Evolutionary conservation across 2,113 vertebrate species (phyloP), one percentile per base, ranked within the genome.

Genomic region (Nicator chloris): DNA sequence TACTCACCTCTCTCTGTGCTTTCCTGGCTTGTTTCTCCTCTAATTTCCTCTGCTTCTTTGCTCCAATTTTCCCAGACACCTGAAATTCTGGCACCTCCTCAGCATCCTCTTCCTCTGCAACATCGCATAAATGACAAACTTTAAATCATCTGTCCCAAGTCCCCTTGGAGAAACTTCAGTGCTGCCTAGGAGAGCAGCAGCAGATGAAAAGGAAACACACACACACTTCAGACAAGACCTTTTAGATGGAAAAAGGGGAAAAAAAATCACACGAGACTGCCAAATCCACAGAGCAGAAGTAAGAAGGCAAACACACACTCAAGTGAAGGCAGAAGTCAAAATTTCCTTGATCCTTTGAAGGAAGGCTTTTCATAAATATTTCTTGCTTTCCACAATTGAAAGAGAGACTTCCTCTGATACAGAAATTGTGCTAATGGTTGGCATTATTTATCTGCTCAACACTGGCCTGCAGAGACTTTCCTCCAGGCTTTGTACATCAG

Each of bases 1-100:
- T 6, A 21, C 98, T 97, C 96, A 99, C 99, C 99, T 99, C 99
- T 77, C 99, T 98, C 95, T 99, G 99, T 7, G 98, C 98, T 96
- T 98, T 99, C 78, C 98, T 98, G 49, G 99, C 99, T 94, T 99
- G 99, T 71, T 99, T 99, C 97, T 99, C 99, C 88, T 99, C 99
- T 96, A 99, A 89, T 94, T 99, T 99, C 87, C 98, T 98, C 95
- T 99, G 98, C 91, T 99, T 99, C 96, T 99, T 99, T 40, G 99
- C 98, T 90, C 99, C 99, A 3, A 99, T 97, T 97, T 99, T 99
- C 28, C 97, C 99, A 17, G 98, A 75, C 4, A 92, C 63, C 63
- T 98, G 98, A 95, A 96, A 49, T 95, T 97, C 98, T 66, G 96
- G 97, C 61, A 96, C 93, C 33, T 97, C 98, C 50, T 97, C 97